Conservation (phyloP, 2,797 vertebrate species). For the Vultur gryphus region DNA sequence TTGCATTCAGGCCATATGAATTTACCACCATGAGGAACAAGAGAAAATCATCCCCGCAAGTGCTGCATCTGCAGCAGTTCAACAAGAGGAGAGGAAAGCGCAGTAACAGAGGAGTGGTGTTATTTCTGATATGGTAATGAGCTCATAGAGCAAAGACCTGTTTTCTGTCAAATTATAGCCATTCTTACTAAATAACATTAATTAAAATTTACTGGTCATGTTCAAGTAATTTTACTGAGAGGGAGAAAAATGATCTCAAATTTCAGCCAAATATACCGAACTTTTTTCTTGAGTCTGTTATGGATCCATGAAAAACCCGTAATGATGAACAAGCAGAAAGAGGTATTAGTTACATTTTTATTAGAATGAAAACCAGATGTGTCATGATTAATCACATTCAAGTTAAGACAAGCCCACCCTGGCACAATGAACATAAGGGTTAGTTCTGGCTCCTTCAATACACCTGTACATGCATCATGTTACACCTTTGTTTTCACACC, state of each 20-base stretch:
- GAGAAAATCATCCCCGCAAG: background rate
- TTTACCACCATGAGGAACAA: background rate
- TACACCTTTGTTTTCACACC: background rate
- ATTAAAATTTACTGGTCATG: background rate
- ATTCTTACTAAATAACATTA: background rate
- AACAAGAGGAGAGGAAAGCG: background rate
- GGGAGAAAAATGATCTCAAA: background rate
- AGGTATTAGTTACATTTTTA: slow-evolving; percentile 70
- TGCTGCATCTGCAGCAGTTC: background rate
- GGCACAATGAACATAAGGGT: background rate
- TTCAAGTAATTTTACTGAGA: background rate
- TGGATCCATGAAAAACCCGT: slow-evolving; percentile 52
- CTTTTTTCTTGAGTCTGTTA: slow-evolving; percentile 25
- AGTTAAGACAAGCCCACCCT: background rate
- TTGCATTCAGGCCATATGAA: background rate
- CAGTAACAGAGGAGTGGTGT: background rate
- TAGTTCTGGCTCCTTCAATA: background rate
- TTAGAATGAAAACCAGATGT: slow-evolving; percentile 83
- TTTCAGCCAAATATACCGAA: slow-evolving; percentile 9
- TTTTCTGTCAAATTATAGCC: background rate
- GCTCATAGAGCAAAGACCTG: background rate
- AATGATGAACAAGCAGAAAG: slow-evolving; percentile 68
- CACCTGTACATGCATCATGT: background rate
- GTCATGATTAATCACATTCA: slow-evolving; percentile 62
- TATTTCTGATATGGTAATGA: background rate